These are phyloP conservation scores for Dioctria rufipes DNA, from an alignment of 2,888 invertebrate species.

Conservation along the genomic window DNA sequence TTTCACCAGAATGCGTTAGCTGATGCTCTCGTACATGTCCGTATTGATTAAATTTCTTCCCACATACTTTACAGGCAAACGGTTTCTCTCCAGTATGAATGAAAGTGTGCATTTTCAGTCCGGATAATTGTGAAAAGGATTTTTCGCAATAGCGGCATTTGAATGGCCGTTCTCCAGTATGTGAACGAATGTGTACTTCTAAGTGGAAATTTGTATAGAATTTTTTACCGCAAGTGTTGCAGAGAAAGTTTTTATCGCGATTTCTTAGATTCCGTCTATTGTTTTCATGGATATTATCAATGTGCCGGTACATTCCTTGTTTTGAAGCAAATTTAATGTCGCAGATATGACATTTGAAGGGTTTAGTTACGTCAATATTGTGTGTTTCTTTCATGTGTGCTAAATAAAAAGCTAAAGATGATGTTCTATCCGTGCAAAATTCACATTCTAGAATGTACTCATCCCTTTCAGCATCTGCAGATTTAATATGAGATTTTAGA, in stretches of 20 bases:
- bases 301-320: conserved; percentile 57
- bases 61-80: conserved; percentile 64
- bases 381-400: conserved; percentile 56
- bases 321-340: conserved; percentile 56
- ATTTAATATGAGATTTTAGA: conserved; percentile 54
- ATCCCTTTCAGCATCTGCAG: not conserved
- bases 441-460: conserved; percentile 55
- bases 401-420: conserved; percentile 50
- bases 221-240: conserved; percentile 64
- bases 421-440: conserved; percentile 53
- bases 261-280: conserved; percentile 56
- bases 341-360: conserved; percentile 57
- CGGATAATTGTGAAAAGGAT: conserved; percentile 54
- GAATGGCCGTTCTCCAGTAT: conserved; percentile 53
- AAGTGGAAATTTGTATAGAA: conserved; percentile 67
- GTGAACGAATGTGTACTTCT: conserved; percentile 65
- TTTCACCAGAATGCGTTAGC: conserved; percentile 50
- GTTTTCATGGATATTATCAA: conserved; percentile 58
- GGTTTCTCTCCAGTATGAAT: conserved; percentile 69
- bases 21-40: conserved; percentile 55
- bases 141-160: conserved; percentile 55
- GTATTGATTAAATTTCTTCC: conserved; percentile 38
- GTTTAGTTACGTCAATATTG: conserved; percentile 48
- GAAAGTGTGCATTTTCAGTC: conserved; percentile 64
- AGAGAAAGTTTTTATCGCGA: conserved; percentile 60